A percentile compares a stretch with the other conserved stretches of the same genome.
Conservation (phyloP, 2,113 vertebrate genomes). For the Entelurus aequoreus region DNA sequence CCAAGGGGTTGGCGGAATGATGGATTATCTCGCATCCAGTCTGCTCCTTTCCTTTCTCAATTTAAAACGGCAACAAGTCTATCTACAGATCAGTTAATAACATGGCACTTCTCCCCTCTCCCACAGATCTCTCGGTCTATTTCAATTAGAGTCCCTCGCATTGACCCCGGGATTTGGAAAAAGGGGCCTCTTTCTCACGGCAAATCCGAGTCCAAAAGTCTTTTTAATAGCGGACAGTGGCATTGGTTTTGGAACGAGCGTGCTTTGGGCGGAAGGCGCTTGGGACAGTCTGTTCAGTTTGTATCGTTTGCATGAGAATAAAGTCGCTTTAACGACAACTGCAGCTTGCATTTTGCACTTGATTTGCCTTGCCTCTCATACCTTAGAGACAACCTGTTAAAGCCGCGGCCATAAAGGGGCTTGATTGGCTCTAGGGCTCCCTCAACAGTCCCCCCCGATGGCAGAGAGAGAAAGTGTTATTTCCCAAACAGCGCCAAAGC, state of each 20-base stretch:
- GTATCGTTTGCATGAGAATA: neutral
- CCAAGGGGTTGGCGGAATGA: constrained; percentile 27
- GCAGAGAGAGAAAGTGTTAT: constrained; percentile 28
- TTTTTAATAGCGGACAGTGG: constrained; percentile 11
- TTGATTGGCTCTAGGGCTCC: neutral
- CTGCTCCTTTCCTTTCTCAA: constrained; percentile 40
- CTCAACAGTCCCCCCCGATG: too few species aligned
- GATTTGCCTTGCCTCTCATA: neutral
- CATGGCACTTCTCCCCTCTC: constrained; percentile 22
- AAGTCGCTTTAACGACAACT: neutral
- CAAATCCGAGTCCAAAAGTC: constrained; percentile 21
- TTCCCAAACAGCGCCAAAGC: constrained; percentile 9
- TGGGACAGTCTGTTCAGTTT: neutral
- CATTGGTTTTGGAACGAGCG: neutral
- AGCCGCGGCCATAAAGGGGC: neutral
- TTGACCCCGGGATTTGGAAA: constrained; percentile 45
- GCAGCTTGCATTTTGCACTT: neutral
- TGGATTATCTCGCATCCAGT: constrained; percentile 48
- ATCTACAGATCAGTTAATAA: constrained; percentile 65
- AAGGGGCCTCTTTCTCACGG: constrained; percentile 12
- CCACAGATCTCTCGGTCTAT: constrained; percentile 33
- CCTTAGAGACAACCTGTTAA: neutral
- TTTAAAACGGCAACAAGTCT: constrained; percentile 55
- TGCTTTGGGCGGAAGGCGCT: neutral
- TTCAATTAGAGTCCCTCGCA: constrained; percentile 53